Evolutionary conservation across 2,113 vertebrate genomes (phyloP), one percentile per base, ranked within the genome.

Genomic region (Reinhardtius hippoglossoides): DNA sequence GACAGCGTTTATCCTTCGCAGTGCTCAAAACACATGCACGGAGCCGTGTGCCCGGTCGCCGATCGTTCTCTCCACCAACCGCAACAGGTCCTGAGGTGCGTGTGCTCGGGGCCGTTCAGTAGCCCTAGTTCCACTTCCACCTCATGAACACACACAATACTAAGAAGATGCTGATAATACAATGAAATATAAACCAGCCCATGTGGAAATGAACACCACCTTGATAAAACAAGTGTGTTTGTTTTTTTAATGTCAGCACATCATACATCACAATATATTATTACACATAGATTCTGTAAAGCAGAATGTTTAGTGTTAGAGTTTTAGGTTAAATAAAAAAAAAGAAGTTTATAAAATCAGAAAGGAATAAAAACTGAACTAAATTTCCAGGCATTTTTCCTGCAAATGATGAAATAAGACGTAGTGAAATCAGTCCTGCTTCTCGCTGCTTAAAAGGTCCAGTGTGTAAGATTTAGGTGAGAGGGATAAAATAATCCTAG

Each of bases 171-270:
- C 44, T 46, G 23, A 56, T 4, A 48, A 13, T 4, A 44, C 23
- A 46, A 9, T 21, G n/a, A 15, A 40, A 37, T 21, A 15, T 21
- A 37, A 80, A 52, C 57, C 13, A 58, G 37, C 31, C 27, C 21
- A 1, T 5, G 35, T 35, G 18, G 2, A 78, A 66, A 76, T 6
- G 66, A 83, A 60, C 63, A 63, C 7, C 15, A 70, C 12, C 14
- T 26, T 0, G 50, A 27, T 35, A 70, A 4, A 61, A 74, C n/a
- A n/a, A n/a, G n/a, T 6, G 35, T 37, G 20, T 60, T 31, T 75
- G 5, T 70, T 1, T 83, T 69, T 86, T 91, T 88, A 79, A 82
- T 92, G 65, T 13, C 48, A 50, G 26, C 16, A 63, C 18, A 80
- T 48, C 70, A 27, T 16, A 54, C 50, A 62, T 71, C 26, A 60